phyloP scores from a whole-genome alignment of 2,113 vertebrate genomes.

The Melospiza melodia region DNA sequence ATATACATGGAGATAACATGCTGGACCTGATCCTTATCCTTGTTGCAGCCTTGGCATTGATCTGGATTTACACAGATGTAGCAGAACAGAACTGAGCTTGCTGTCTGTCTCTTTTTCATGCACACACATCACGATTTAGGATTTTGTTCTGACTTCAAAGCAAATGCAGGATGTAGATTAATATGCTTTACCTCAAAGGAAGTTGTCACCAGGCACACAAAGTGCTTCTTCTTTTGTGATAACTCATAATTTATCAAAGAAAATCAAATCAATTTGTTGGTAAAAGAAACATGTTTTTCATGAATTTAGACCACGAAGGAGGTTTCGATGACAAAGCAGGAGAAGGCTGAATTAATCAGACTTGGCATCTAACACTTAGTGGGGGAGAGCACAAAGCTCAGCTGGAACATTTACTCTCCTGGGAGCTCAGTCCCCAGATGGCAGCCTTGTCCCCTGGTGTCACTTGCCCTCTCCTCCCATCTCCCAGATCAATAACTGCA shows the following conservation, averaged over 20 bases:
- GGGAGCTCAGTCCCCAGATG: neutral
- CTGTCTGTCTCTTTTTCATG: conserved; percentile 10
- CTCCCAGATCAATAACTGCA: neutral
- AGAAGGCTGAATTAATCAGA: conserved; percentile 31
- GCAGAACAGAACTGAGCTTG: neutral
- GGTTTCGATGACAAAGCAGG: conserved; percentile 22
- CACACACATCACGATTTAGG: conserved; percentile 3
- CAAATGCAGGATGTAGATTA: conserved; percentile 13
- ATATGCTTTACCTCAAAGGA: conserved; percentile 58
- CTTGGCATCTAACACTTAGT: neutral
- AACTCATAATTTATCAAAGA: conserved; percentile 69
- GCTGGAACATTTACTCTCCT: neutral
- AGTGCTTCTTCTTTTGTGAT: conserved; percentile 54
- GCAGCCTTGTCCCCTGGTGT: neutral
- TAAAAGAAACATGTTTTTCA: conserved; percentile 55
- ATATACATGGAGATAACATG: neutral
- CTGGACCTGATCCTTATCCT: neutral
- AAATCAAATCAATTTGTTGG: conserved; percentile 65
- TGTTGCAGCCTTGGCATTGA: neutral
- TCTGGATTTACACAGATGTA: neutral
- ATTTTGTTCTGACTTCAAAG: conserved; percentile 64
- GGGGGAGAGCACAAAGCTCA: conserved; percentile 25
- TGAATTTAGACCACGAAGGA: conserved; percentile 18
- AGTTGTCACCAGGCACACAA: conserved; percentile 51
- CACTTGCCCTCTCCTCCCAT: neutral